phyloP scores from a whole-genome alignment of 2,888 invertebrate genomes.

The Malthinus seriepunctatus region DNA sequence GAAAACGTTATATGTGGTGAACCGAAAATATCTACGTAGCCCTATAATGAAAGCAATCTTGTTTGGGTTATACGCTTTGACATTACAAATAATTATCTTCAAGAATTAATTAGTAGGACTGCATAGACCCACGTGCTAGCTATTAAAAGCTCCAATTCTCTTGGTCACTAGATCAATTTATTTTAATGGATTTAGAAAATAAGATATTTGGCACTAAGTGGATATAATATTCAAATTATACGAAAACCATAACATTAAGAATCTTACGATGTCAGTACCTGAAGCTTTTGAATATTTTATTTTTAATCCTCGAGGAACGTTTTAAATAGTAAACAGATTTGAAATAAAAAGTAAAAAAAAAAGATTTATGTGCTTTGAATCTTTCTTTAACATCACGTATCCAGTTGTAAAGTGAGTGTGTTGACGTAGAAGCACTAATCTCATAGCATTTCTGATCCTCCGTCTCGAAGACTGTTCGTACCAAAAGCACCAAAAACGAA shows the following conservation, averaged over 20 bases:
- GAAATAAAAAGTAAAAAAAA: not conserved
- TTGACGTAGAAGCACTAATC: constrained; percentile 28
- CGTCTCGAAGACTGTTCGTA: constrained; percentile 16
- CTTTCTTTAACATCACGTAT: constrained; percentile 19
- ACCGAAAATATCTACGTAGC: not conserved
- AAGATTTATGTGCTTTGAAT: not conserved
- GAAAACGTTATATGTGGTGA: too few relatives aligned
- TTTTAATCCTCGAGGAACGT: too few relatives aligned
- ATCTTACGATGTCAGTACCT: too few relatives aligned
- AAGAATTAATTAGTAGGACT: not conserved
- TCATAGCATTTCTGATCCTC: constrained; percentile 24
- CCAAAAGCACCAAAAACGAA: not conserved
- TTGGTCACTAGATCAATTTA: too few relatives aligned
- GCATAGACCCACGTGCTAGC: not conserved
- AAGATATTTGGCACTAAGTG: too few relatives aligned
- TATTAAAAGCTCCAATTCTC: not conserved
- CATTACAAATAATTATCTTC: not conserved
- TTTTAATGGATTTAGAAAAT: too few relatives aligned
- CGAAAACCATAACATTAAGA: too few relatives aligned
- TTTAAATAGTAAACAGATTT: not conserved
- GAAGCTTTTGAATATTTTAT: too few relatives aligned
- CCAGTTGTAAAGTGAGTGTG: constrained; percentile 21
- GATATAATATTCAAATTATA: too few relatives aligned
- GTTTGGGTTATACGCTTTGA: not conserved
- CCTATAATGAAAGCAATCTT: not conserved